These are phyloP conservation scores for Todiramphus saurophagus DNA, from an alignment of 2,113 vertebrate genomes.

Conservation along the genomic window DNA sequence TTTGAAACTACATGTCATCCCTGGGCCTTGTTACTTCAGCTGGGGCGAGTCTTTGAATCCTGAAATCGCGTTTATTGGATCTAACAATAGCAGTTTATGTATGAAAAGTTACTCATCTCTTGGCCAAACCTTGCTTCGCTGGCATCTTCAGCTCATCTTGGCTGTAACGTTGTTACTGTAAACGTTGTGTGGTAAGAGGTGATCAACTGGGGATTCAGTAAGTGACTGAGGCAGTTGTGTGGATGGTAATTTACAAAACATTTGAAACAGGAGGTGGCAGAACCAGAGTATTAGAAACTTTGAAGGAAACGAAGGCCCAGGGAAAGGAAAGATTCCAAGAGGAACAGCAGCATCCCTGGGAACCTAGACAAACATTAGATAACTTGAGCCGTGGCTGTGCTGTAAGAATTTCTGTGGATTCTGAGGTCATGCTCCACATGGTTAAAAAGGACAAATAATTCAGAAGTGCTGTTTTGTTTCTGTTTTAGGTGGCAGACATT, in stretches of 20 bases:
- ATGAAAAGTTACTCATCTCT: background rate
- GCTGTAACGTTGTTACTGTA: background rate
- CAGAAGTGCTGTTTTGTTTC: background rate
- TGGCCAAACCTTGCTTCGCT: background rate
- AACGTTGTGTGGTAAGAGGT: background rate
- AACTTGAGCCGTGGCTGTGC: background rate
- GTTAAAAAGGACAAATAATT: background rate
- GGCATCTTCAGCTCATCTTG: background rate
- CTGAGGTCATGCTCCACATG: background rate
- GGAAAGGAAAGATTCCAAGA: background rate
- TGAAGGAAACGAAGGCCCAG: background rate
- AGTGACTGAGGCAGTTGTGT: background rate
- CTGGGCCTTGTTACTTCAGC: background rate
- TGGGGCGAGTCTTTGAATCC: background rate
- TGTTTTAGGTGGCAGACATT: conserved; percentile 90
- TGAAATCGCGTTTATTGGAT: background rate
- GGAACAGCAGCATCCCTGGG: background rate
- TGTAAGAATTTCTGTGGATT: background rate
- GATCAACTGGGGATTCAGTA: background rate
- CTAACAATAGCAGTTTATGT: background rate
- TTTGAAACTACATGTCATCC: background rate
- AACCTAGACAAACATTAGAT: background rate
- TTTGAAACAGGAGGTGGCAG: background rate
- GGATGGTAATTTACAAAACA: background rate
- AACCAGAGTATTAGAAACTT: background rate